These are phyloP conservation scores for Phalangium opilio DNA, from an alignment of 2,888 invertebrate genomes.

Conservation along the genomic window DNA sequence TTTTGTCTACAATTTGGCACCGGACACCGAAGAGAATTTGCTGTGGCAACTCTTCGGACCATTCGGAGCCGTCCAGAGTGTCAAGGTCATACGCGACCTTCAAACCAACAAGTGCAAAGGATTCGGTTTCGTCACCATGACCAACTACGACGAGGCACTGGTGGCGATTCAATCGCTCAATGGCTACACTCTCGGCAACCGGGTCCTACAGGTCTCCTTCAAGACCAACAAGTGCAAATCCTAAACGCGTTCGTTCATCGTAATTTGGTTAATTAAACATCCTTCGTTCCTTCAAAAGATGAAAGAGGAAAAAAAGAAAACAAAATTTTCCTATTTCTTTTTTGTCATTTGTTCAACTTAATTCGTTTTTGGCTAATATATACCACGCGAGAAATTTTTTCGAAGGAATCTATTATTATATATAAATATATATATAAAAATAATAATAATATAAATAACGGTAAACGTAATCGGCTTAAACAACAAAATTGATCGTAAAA, in stretches of 20 bases:
- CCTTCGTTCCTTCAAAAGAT: too few species aligned
- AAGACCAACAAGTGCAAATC: conserved; percentile 45
- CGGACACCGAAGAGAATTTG: conserved; percentile 78
- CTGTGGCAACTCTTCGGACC: conserved; percentile 93
- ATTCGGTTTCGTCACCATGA: conserved; percentile 96
- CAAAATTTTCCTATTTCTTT: too few species aligned
- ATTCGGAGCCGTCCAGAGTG: conserved; percentile 91
- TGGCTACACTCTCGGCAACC: conserved; percentile 86
- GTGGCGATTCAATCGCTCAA: conserved; percentile 92
- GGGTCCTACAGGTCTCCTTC: conserved; percentile 93
- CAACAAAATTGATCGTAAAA: too few species aligned
- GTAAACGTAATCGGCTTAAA: too few species aligned
- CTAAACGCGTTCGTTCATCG: conserved; percentile 6
- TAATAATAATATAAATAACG: too few species aligned
- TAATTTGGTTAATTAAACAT: background rate
- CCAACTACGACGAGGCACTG: conserved; percentile 91
- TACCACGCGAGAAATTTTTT: too few species aligned
- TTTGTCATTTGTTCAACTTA: too few species aligned
- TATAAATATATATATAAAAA: too few species aligned
- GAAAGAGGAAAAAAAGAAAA: too few species aligned
- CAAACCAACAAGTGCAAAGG: conserved; percentile 96
- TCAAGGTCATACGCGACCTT: conserved; percentile 88
- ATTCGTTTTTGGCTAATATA: too few species aligned
- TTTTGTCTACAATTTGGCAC: conserved; percentile 81
- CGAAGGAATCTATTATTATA: too few species aligned